Conservation (phyloP, 2,113 vertebrate genomes). For the Talpa occidentalis region DNA sequence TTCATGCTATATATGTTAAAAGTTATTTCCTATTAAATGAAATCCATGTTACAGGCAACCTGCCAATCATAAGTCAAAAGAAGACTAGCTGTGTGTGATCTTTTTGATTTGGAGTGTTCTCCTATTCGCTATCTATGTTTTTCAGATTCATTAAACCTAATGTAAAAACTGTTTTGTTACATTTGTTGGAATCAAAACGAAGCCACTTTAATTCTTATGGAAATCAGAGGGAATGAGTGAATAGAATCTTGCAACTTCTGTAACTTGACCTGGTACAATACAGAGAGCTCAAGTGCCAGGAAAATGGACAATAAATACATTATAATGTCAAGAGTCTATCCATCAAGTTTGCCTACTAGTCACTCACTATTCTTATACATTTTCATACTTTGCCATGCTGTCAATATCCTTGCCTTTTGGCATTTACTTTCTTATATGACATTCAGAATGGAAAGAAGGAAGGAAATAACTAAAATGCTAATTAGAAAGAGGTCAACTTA, state of each 20-base stretch:
- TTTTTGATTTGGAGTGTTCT: neutral
- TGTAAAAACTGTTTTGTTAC: neutral
- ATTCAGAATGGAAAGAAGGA: neutral
- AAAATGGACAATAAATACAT: neutral
- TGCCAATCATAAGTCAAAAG: conserved; percentile 25
- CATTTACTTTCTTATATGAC: neutral
- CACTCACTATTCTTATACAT: neutral
- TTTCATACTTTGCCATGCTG: neutral
- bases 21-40: neutral
- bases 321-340: neutral
- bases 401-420: conserved; percentile 11
- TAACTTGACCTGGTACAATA: neutral
- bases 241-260: neutral
- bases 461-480: neutral
- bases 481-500: neutral
- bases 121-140: neutral
- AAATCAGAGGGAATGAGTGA: neutral
- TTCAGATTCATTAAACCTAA: conserved; percentile 21
- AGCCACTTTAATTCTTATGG: conserved; percentile 25
- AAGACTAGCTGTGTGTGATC: neutral
- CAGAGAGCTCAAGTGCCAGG: neutral
- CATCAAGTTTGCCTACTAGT: neutral
- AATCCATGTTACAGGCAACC: neutral
- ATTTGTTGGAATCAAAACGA: neutral
- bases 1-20: conserved; percentile 22